Evolutionary conservation across 2,113 vertebrate genomes (phyloP).

Genomic region (Chloebia gouldiae): DNA sequence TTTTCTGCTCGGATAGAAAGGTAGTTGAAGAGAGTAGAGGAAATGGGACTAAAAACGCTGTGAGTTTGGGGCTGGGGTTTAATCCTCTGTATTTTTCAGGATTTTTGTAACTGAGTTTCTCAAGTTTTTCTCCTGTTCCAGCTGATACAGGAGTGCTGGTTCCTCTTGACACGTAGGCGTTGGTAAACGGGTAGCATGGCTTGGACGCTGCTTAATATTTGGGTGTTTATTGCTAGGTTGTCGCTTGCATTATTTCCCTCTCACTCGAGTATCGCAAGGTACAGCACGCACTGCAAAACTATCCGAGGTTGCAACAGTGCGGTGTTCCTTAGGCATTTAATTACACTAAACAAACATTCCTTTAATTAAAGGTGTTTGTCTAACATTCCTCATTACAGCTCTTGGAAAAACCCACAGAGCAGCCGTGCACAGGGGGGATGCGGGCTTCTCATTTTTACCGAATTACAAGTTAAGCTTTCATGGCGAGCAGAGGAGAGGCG

Average conservation of each 20-base stretch:
- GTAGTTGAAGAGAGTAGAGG: background rate
- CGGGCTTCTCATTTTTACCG: background rate
- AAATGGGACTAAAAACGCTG: background rate
- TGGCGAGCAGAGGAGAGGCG: conserved; percentile 6
- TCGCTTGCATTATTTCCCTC: background rate
- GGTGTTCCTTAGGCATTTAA: conserved; percentile 47
- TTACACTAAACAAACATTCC: conserved; percentile 66
- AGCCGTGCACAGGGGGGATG: conserved; percentile 3
- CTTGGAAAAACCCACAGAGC: conserved; percentile 58
- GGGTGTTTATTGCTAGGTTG: background rate
- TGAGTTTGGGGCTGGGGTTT: background rate
- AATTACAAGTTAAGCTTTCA: conserved; percentile 21
- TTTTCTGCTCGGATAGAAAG: background rate
- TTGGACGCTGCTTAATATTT: background rate
- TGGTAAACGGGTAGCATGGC: background rate
- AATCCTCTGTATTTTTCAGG: background rate
- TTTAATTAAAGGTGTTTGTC: conserved; percentile 68
- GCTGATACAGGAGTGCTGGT: background rate
- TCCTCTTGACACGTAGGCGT: conserved; percentile 39
- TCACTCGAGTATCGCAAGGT: background rate
- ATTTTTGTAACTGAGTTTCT: background rate
- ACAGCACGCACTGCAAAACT: background rate
- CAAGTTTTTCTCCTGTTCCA: background rate
- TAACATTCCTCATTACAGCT: conserved; percentile 55
- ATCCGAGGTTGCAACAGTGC: background rate